Percentiles rank a stretch among this genome's conserved stretches.
Evolutionary conservation across 2,797 vertebrate genomes (phyloP).

Genomic region (Pachyuromys duprasi): DNA sequence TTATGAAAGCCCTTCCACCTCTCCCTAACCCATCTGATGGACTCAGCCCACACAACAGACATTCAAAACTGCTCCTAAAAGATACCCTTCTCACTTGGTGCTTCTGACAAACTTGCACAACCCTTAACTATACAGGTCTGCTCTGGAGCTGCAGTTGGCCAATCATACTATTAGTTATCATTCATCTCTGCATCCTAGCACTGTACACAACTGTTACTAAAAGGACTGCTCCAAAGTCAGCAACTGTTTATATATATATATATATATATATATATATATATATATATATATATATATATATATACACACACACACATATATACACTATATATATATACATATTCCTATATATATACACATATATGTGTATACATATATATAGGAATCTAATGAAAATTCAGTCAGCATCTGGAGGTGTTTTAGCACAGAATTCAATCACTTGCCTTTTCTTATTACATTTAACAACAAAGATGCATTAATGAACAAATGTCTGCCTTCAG

Average conservation of each 20-base stretch:
- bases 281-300: too few relatives aligned
- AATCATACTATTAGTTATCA: not conserved
- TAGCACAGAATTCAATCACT: conserved; percentile 10
- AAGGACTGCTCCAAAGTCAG: not conserved
- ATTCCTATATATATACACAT: too few relatives aligned
- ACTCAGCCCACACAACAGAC: not conserved
- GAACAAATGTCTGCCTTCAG: not conserved
- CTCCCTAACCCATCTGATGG: not conserved
- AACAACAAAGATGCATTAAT: not conserved
- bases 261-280: too few relatives aligned
- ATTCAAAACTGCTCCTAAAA: not conserved
- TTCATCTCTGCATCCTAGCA: not conserved
- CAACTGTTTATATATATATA: too few relatives aligned
- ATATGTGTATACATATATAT: not conserved
- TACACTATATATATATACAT: too few relatives aligned
- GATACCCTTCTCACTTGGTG: not conserved
- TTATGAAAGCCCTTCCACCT: not conserved
- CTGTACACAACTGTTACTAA: not conserved
- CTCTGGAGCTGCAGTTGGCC: too few relatives aligned
- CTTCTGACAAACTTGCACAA: not conserved
- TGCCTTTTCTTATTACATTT: not conserved
- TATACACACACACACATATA: too few relatives aligned
- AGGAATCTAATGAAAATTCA: not conserved
- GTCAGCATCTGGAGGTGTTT: not conserved
- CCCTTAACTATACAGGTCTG: not conserved